Conservation (phyloP, 1,140 invertebrate species). For the Hycleus phaleratus region DNA sequence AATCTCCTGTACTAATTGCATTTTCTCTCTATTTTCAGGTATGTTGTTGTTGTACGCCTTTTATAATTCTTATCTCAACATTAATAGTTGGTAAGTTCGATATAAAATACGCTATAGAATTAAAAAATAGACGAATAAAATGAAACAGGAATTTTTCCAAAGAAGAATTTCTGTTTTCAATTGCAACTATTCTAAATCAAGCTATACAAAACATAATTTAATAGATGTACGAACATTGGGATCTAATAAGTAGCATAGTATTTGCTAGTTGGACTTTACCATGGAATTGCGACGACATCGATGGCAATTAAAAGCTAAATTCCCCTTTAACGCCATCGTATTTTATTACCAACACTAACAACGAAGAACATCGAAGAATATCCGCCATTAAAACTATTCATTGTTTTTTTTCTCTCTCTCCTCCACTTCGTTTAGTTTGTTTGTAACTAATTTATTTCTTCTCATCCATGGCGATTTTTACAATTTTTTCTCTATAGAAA, state of each 20-base stretch:
- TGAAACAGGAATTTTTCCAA: background rate
- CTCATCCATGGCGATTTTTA: too few relatives aligned
- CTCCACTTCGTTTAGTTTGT: too few relatives aligned
- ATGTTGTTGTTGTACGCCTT: background rate
- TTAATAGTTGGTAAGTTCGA: constrained; percentile 1
- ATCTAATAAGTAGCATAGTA: constrained; percentile 2
- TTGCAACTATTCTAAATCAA: constrained; percentile 5
- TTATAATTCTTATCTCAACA: background rate
- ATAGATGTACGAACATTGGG: constrained; percentile 2
- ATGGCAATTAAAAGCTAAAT: constrained; percentile 7
- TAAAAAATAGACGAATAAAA: too few relatives aligned
- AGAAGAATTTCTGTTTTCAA: constrained; percentile 9
- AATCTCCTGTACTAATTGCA: background rate
- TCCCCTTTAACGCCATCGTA: constrained; percentile 6
- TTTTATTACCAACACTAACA: background rate
- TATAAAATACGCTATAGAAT: background rate
- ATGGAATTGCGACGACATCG: constrained; percentile 3
- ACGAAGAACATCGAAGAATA: too few relatives aligned
- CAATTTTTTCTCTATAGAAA: too few relatives aligned
- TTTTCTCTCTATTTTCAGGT: constrained; percentile 9
- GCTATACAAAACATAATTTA: constrained; percentile 1
- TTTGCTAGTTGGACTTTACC: background rate
- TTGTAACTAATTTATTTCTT: too few relatives aligned
- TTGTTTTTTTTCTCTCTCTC: too few relatives aligned
- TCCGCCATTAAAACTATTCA: too few relatives aligned